Conservation (phyloP, 2,888 invertebrate genomes). For the Aethes cnicana region DNA sequence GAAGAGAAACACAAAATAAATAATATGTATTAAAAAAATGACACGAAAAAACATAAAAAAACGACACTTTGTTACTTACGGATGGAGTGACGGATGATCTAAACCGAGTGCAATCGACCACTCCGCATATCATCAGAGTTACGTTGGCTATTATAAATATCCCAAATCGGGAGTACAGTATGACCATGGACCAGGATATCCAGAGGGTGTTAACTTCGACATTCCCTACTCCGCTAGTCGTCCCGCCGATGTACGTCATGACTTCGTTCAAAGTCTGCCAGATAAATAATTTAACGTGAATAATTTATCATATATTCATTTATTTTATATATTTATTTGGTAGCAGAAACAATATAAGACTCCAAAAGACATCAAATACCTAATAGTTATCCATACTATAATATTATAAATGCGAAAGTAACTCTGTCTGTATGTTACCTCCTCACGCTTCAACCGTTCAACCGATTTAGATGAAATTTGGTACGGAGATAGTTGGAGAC, state of each 20-base stretch:
- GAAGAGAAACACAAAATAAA: background rate
- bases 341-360: too few species aligned
- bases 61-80: slow-evolving; percentile 39
- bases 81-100: slow-evolving; percentile 34
- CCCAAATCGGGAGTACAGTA: slow-evolving; percentile 70
- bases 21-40: background rate
- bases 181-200: slow-evolving; percentile 70
- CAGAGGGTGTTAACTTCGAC: slow-evolving; percentile 49
- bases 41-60: background rate
- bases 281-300: too few species aligned
- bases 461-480: too few species aligned
- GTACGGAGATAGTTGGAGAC: too few species aligned
- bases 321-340: too few species aligned
- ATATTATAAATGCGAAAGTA: too few species aligned
- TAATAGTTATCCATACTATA: too few species aligned
- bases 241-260: slow-evolving; percentile 57
- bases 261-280: slow-evolving; percentile 61
- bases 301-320: too few species aligned
- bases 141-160: slow-evolving; percentile 76
- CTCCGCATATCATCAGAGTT: slow-evolving; percentile 50
- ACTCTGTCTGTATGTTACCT: too few species aligned
- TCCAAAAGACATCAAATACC: too few species aligned
- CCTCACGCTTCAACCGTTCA: too few species aligned
- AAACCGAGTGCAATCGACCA: slow-evolving; percentile 51
- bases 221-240: slow-evolving; percentile 52